Conservation (phyloP, 1,140 invertebrate species). For the Coptotermes formosanus region DNA sequence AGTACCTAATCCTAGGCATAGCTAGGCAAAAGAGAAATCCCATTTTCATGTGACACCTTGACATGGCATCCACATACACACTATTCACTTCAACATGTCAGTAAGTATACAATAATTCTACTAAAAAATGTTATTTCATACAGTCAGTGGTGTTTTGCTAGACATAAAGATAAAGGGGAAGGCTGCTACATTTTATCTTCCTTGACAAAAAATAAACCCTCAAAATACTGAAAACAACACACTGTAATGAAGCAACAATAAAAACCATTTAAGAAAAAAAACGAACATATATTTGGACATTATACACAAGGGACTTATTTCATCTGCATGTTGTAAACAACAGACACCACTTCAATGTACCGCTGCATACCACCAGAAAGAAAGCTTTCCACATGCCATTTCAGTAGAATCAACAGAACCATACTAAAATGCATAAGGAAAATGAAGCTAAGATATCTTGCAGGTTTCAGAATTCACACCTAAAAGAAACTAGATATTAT, state of each 20-base stretch:
- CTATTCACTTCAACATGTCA: neutral
- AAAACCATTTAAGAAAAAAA: no score
- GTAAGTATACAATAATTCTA: neutral
- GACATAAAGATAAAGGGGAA: no score
- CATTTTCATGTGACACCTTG: slow-evolving; percentile 32
- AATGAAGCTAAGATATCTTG: neutral
- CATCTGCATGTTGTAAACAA: no score
- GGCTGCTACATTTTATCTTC: no score
- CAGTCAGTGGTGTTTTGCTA: no score
- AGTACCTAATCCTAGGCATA: slow-evolving; percentile 65
- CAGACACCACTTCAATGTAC: no score
- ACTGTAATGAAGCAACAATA: no score
- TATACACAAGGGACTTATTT: no score
- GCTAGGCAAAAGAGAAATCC: slow-evolving; percentile 49
- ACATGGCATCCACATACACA: slow-evolving; percentile 13
- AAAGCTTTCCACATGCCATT: neutral
- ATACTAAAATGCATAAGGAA: neutral
- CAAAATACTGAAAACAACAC: no score
- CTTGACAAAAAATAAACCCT: no score
- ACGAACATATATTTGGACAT: no score
- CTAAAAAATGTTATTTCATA: neutral
- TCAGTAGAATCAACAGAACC: neutral
- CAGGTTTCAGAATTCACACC: neutral
- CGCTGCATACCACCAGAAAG: neutral
- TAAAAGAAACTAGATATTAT: no score